phyloP scores from a whole-genome alignment of 2,797 vertebrate genomes.

The Pseudochirops cupreus region DNA sequence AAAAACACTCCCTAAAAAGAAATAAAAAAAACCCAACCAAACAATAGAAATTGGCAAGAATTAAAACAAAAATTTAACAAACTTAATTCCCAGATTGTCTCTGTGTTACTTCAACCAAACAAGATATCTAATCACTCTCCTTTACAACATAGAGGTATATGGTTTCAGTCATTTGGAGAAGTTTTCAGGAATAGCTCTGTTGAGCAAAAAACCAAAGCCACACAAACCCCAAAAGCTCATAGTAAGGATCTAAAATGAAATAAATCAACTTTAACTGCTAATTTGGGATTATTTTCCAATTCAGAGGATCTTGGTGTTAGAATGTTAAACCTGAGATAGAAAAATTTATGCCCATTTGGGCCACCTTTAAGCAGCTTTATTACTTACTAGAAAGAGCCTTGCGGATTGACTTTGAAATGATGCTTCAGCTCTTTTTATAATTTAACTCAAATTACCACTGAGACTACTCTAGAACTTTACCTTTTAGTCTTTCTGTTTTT shows the following conservation, averaged over 20 bases:
- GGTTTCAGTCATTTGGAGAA: conserved; percentile 33
- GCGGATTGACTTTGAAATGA: background rate
- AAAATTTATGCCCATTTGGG: background rate
- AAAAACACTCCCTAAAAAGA: background rate
- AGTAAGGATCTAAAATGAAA: conserved; percentile 3
- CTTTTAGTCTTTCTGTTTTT: conserved; percentile 1
- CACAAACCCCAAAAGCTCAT: background rate
- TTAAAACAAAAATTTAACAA: background rate
- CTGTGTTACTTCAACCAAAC: background rate
- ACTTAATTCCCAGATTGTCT: background rate
- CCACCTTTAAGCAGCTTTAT: conserved; percentile 31
- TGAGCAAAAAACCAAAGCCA: conserved; percentile 30
- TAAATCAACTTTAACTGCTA: conserved; percentile 1
- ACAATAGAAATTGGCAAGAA: background rate
- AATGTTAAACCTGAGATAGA: background rate
- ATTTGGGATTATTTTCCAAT: background rate
- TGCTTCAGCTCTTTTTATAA: conserved; percentile 29
- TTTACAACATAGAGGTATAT: background rate
- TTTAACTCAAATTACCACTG: conserved; percentile 21
- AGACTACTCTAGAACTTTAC: background rate
- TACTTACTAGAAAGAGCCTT: background rate
- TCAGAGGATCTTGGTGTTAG: background rate
- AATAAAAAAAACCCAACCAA: background rate
- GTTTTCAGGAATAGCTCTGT: conserved; percentile 4
- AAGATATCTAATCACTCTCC: background rate